Evolutionary conservation across 1,140 invertebrate genomes (phyloP), one percentile per base, ranked within the genome.

Genomic region (Atta cephalotes): DNA sequence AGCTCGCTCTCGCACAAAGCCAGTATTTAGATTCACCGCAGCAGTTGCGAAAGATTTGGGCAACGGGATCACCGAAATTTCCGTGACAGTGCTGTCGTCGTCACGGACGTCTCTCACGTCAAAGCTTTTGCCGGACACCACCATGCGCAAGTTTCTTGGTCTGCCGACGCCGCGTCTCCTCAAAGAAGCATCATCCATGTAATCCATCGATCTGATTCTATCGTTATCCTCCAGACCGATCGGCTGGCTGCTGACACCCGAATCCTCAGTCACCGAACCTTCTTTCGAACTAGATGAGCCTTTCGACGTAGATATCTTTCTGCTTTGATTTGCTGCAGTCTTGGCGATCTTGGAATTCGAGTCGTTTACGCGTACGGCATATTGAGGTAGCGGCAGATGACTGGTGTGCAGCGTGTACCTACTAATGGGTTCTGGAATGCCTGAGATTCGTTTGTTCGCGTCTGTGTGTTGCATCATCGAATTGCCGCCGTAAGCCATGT

Each of bases 371-470:
- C 95, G 94, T 21, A 97, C 96, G 0, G 97, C 97, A 86, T 96
- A 97, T 91, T 98, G 97, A 0, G 97, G 97, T 70, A 96, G 93
- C 0, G 97, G 97, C 68, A 98, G 93, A 85, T 97, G 97, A 70
- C 96, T 97, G 6, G 97, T 97, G 76, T 97, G 97, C 76, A 98
- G 94, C 6, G 97, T 98, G 89, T 97, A 98, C 92, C 96, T 97
- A 60, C 92, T 92, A 0, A 94, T 88, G 1, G 92, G 92, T 70
- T 95, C 92, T 9, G 93, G 92, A 76, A 94, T 92, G 14, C 89
- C 89, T 3, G 91, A 90, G 2, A 66, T 49, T 60, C 87, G 92
- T 5, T 88, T 88, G 58, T 91, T 93, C 0, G 35, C 76, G 3
- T 93, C 92, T 2, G 25, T 0, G 4, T 77, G 76, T 0, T 58